Evolutionary conservation across 2,888 invertebrate species (phyloP).

Genomic region (Galeopsomyia nigrocyanea): DNA sequence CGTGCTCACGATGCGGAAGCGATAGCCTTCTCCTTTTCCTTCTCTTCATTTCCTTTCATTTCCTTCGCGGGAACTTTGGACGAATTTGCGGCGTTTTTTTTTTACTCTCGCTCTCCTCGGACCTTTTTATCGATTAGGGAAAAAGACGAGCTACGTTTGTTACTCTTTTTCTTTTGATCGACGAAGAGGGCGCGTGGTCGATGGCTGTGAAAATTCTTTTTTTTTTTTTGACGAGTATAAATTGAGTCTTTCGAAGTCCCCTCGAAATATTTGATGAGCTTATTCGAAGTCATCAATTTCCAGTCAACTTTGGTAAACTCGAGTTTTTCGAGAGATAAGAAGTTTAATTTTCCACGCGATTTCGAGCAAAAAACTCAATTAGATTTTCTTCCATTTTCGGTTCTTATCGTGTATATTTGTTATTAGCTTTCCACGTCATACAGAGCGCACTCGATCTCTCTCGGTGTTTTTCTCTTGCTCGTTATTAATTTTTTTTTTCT

Average conservation of each 20-base stretch:
- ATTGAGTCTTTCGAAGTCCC: too few species aligned
- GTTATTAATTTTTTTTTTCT: conserved; percentile 43
- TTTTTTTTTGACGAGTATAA: too few species aligned
- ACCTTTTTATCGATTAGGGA: conserved; percentile 24
- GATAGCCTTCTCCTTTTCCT: conserved; percentile 36
- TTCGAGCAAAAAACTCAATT: too few species aligned
- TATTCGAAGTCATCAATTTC: too few species aligned
- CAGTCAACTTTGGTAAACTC: too few species aligned
- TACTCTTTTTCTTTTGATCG: background rate
- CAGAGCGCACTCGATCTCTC: too few species aligned
- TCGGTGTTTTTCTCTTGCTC: conserved; percentile 7
- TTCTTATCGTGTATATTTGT: conserved; percentile 26
- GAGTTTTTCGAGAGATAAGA: too few species aligned
- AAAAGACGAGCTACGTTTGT: conserved; percentile 15
- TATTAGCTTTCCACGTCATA: conserved; percentile 25
- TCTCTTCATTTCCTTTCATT: conserved; percentile 42
- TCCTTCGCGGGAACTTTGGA: conserved; percentile 27
- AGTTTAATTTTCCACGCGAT: too few species aligned
- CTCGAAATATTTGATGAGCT: too few species aligned
- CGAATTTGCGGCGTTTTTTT: conserved; percentile 42
- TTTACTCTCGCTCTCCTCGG: conserved; percentile 24
- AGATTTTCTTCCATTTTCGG: background rate
- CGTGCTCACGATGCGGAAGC: conserved; percentile 50
- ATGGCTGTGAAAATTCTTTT: too few species aligned
- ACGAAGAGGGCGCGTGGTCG: too few species aligned